Percentiles rank a stretch among this genome's conserved stretches.
Evolutionary conservation across 2,113 vertebrate species (phyloP).

Genomic region (Henicopernis longicauda): DNA sequence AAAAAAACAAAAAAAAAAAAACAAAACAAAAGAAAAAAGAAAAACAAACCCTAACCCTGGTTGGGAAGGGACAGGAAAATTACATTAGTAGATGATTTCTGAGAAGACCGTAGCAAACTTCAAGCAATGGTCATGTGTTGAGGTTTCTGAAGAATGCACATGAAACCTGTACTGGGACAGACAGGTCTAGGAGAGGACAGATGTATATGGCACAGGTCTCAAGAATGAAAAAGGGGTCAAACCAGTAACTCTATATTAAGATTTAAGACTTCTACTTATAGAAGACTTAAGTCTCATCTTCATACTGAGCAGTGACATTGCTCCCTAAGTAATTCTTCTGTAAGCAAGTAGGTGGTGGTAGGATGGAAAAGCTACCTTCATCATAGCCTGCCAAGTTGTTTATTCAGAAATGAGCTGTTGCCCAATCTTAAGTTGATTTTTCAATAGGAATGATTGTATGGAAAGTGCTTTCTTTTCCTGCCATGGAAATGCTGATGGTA

Average conservation of each 20-base stretch:
- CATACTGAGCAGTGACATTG: not conserved
- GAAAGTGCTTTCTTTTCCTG: not conserved
- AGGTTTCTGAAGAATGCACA: not conserved
- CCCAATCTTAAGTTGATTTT: not conserved
- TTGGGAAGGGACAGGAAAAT: not conserved
- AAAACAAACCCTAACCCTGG: rapidly evolving
- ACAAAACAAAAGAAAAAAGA: no score
- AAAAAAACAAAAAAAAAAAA: not conserved
- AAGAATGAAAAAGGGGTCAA: not conserved
- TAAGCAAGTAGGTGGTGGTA: not conserved
- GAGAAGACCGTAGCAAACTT: not conserved
- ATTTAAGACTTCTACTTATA: not conserved
- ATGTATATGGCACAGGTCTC: not conserved
- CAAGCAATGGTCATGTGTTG: not conserved
- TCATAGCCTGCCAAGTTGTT: not conserved
- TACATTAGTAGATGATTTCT: not conserved
- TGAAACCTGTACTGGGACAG: rapidly evolving
- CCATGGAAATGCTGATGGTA: not conserved
- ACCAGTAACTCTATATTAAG: not conserved
- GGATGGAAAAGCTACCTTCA: not conserved
- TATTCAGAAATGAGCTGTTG: not conserved
- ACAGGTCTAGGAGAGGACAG: not conserved
- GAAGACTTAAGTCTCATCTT: not conserved
- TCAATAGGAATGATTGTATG: not conserved
- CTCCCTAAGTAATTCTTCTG: not conserved